Conservation (phyloP, 92 coral and sea anemone genomes). For the Ricordea florida region DNA sequence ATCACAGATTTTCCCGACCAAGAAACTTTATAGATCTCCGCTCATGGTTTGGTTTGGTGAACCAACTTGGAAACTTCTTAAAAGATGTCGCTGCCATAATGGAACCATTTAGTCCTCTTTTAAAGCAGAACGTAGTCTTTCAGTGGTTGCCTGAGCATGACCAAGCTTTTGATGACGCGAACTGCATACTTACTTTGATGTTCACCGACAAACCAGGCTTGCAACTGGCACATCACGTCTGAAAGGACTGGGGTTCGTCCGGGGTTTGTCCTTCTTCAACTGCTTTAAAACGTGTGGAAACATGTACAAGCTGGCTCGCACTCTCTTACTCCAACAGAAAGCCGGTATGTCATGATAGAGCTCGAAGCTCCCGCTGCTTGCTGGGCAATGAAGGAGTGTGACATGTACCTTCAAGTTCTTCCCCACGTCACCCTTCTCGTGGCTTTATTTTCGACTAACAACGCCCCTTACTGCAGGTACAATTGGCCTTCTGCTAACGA, state of each 20-base stretch:
- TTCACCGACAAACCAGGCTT: not conserved
- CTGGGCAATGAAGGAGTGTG: conserved; percentile 17
- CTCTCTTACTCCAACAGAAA: conserved; percentile 1
- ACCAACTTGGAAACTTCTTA: conserved; percentile 22
- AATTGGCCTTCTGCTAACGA: too few species aligned
- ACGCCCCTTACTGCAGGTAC: too few species aligned
- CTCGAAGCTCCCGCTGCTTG: conserved; percentile 1
- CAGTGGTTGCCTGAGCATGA: conserved; percentile 16
- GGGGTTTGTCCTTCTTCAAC: too few species aligned
- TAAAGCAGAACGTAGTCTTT: not conserved
- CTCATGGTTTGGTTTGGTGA: conserved; percentile 41
- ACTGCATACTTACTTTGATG: not conserved
- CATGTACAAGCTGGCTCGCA: conserved; percentile 5
- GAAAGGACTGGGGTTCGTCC: not conserved
- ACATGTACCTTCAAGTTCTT: not conserved
- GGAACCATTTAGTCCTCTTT: conserved; percentile 20
- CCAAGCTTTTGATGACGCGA: not conserved
- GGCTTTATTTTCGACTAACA: too few species aligned
- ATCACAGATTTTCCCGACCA: conserved; percentile 28
- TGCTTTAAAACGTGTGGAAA: not conserved
- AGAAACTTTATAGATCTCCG: too few species aligned
- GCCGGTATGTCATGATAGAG: conserved; percentile 10
- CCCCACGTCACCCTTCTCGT: conserved; percentile 1
- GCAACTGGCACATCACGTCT: not conserved
- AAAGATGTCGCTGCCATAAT: conserved; percentile 15